Evolutionary conservation across 2,797 vertebrate genomes (phyloP), one percentile per base, ranked within the genome.

Genomic region (Avahi laniger): DNA sequence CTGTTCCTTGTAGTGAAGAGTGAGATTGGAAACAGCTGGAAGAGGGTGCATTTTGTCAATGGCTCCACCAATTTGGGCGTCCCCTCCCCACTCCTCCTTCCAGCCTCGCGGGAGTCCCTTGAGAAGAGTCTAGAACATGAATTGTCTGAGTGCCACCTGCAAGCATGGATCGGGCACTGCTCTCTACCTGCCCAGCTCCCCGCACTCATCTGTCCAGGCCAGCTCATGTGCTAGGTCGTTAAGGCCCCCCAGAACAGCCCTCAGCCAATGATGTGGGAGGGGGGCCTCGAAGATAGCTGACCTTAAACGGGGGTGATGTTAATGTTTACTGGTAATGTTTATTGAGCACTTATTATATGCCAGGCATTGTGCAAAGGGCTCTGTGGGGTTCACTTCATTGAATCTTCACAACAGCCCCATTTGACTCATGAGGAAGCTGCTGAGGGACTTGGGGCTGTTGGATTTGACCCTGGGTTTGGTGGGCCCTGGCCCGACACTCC

Each of bases 191-290:
- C 7, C 48, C 20, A 3, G 10, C 30, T 11, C 22, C 9, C 17
- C 0, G 0, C 50, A 48, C n/a, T 61, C 61, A 22, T 28, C 24
- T 6, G 35, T 24, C 30, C 3, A 22, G 91, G 43, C 48, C 5
- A n/a, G 22, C 20, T 43, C 33, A 28, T 13, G 28, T 11, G 41
- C 18, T 43, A 10, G 70, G 52, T 17, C 14, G 10, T 14, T 57
- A 11, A 65, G 7, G 38, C 38, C 38, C 38, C 5, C 15, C 1
- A 6, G 26, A 50, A 59, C 63, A 52, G 52, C 4, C 43, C 87
- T 17, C 30, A 35, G 63, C 35, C 38, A 20, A 0, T 14, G 35
- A 28, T 0, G 17, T 35, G 30, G 12, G 83, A 43, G 35, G 0
- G 4, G 30, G 33, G 7, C 15, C 33, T n/a, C 28, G 7, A n/a